Conservation (phyloP, 2,888 invertebrate genomes). For the Thera britannica region DNA sequence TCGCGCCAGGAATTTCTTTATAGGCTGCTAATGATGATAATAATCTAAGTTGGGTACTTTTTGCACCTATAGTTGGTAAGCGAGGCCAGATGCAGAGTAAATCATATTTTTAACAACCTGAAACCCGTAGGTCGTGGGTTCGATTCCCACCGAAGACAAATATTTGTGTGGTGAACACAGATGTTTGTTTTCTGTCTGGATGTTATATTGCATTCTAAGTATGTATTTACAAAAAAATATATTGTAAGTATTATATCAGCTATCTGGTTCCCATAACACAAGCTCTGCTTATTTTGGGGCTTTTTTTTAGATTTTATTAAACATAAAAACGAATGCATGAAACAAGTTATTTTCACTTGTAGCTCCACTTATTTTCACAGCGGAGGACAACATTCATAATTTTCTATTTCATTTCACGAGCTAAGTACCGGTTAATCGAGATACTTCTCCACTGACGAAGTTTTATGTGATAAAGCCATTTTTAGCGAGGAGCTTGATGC, state of each 20-base stretch:
- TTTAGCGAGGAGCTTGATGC: conserved; percentile 11
- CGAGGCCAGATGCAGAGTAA: neutral
- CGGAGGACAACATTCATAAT: conserved; percentile 11
- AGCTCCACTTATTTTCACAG: too few species aligned
- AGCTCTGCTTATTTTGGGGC: too few species aligned
- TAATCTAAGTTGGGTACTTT: neutral
- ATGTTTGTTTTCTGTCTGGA: too few species aligned
- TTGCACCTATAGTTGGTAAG: neutral
- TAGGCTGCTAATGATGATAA: too few species aligned
- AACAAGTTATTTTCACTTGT: neutral
- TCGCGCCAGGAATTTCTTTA: too few species aligned
- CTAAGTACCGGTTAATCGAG: conserved; percentile 11
- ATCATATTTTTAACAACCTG: conserved; percentile 5
- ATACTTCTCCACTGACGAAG: conserved; percentile 17
- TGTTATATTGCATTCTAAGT: too few species aligned
- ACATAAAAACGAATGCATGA: conserved; percentile 1
- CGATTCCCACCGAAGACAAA: too few species aligned
- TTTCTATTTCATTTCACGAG: conserved; percentile 22
- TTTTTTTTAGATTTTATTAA: neutral
- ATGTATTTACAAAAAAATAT: too few species aligned
- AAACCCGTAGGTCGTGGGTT: too few species aligned
- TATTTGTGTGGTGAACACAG: too few species aligned
- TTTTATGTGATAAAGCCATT: conserved; percentile 23
- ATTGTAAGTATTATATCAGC: too few species aligned
- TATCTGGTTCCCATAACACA: too few species aligned